A percentile compares a stretch with the other conserved stretches of the same genome.
Conservation (phyloP, 2,888 invertebrate genomes). For the Agrochola macilenta region DNA sequence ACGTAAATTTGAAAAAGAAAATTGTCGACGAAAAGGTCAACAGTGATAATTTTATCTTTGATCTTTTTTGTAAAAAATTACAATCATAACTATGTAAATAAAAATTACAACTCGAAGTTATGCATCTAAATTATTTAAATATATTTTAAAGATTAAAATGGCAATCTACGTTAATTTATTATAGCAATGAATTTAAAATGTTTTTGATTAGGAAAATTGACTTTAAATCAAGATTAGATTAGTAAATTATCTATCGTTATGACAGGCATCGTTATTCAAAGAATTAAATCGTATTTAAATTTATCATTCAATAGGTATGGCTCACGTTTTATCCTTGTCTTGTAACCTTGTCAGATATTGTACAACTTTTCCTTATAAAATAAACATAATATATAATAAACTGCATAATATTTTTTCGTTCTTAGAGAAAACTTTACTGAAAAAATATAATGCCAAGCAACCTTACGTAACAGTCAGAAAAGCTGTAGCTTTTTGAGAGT, state of each 20-base stretch:
- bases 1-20: slow-evolving; percentile 21
- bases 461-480: neutral
- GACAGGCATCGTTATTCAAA: slow-evolving; percentile 40
- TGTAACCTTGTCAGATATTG: slow-evolving; percentile 37
- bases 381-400: slow-evolving; percentile 14
- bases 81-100: slow-evolving; percentile 11
- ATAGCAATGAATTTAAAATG: slow-evolving; percentile 33
- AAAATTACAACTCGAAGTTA: slow-evolving; percentile 13
- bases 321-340: slow-evolving; percentile 39
- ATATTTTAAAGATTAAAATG: slow-evolving; percentile 42
- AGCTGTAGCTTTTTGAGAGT: neutral
- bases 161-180: slow-evolving; percentile 34
- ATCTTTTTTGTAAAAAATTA: neutral
- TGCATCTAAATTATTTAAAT: slow-evolving; percentile 19
- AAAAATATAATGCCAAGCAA: neutral
- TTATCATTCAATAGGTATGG: slow-evolving; percentile 8
- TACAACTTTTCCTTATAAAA: slow-evolving; percentile 39
- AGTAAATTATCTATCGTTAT: slow-evolving; percentile 28
- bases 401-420: neutral
- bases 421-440: neutral
- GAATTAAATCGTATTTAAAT: slow-evolving; percentile 35
- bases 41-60: neutral
- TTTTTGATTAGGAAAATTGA: slow-evolving; percentile 35
- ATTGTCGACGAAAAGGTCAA: slow-evolving; percentile 1
- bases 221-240: slow-evolving; percentile 49